Evolutionary conservation across 2,113 vertebrate genomes (phyloP).

Genomic region (Amphiprion ocellaris): DNA sequence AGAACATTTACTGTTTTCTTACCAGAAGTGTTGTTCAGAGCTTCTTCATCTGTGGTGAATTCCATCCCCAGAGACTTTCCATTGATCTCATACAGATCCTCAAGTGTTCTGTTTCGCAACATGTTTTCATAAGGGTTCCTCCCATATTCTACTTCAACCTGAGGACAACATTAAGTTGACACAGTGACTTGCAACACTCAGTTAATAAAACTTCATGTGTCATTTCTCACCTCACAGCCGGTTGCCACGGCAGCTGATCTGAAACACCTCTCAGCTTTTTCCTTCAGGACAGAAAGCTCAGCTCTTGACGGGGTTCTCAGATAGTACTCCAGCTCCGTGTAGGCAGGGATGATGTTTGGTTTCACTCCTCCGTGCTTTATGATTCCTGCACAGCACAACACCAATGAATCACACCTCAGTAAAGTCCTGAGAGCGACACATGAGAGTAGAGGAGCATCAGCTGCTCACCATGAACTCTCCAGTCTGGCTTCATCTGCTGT

Average conservation of each 20-base stretch:
- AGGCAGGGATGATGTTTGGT: constrained; percentile 92
- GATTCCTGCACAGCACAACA: constrained; percentile 82
- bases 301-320: constrained; percentile 87
- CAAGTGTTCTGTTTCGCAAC: constrained; percentile 86
- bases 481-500: constrained; percentile 92
- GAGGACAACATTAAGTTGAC: background rate
- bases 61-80: constrained; percentile 88
- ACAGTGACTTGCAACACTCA: too few relatives aligned
- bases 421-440: background rate
- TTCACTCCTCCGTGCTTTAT: constrained; percentile 92
- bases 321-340: constrained; percentile 89
- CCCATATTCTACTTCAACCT: constrained; percentile 87
- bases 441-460: background rate
- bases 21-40: constrained; percentile 83
- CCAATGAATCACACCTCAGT: background rate
- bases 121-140: constrained; percentile 87
- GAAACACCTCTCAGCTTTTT: constrained; percentile 89
- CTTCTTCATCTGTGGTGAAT: constrained; percentile 84
- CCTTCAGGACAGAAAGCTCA: constrained; percentile 85
- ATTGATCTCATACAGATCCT: constrained; percentile 85
- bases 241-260: constrained; percentile 89
- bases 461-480: constrained; percentile 90
- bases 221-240: constrained; percentile 86
- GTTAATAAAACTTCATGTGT: too few relatives aligned
- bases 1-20: constrained; percentile 43